Conservation (phyloP, 2,113 vertebrate species). For the Guaruba guarouba region DNA sequence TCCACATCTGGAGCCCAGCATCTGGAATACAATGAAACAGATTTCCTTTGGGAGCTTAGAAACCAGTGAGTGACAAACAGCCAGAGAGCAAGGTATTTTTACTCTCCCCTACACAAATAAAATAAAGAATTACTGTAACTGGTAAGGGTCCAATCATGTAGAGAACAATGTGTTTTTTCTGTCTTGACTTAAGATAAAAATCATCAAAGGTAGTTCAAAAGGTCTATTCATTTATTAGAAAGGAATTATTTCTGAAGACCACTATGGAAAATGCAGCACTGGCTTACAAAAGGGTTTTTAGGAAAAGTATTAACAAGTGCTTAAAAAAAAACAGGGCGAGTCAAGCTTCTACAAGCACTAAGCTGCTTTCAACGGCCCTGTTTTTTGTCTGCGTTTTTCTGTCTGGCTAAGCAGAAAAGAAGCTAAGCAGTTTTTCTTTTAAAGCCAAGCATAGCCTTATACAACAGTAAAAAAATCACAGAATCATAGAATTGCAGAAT, state of each 20-base stretch:
- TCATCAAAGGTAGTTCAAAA: neutral
- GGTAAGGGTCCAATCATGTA: neutral
- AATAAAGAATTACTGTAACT: neutral
- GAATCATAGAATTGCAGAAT: neutral
- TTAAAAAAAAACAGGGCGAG: neutral
- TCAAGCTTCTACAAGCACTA: neutral
- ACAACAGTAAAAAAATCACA: neutral
- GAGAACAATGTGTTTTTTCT: neutral
- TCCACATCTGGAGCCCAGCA: neutral
- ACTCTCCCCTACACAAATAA: neutral
- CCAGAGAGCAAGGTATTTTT: neutral
- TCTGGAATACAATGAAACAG: neutral
- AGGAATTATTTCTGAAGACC: neutral
- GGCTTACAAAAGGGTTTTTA: neutral
- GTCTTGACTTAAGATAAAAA: neutral
- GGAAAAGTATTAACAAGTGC: neutral
- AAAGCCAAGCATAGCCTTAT: neutral
- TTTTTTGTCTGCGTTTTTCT: neutral
- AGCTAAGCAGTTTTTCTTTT: neutral
- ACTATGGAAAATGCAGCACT: neutral
- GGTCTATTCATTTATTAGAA: neutral
- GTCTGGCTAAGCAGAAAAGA: neutral
- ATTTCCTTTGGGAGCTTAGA: neutral
- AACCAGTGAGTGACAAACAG: neutral
- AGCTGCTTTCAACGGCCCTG: neutral